Evolutionary conservation across 2,797 vertebrate species (phyloP).

Genomic region (Tenualosa thibaudeaui): DNA sequence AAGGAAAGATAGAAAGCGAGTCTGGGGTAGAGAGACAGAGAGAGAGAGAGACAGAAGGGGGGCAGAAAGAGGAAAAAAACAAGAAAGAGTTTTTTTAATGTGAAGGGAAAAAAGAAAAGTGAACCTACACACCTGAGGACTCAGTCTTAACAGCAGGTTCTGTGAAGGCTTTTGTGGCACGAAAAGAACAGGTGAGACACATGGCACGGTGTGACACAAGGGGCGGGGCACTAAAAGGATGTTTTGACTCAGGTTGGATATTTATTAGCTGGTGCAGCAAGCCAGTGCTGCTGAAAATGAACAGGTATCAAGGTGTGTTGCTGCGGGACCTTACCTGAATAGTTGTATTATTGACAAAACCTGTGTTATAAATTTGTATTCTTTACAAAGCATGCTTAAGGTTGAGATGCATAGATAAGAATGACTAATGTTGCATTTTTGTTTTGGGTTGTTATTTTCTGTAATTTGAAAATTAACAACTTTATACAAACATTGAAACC

Average conservation of each 20-base stretch:
- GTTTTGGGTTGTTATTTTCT: background rate
- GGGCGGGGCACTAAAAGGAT: conserved; percentile 45
- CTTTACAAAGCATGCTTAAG: background rate
- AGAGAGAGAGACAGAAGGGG: conserved; percentile 32
- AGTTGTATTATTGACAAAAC: background rate
- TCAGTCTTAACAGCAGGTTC: conserved; percentile 61
- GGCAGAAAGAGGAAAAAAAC: conserved; percentile 54
- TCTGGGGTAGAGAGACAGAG: conserved; percentile 50
- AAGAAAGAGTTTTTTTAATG: conserved; percentile 42
- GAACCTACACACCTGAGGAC: conserved; percentile 40
- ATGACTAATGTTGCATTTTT: background rate
- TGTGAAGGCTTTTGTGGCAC: conserved; percentile 62
- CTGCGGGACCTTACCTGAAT: background rate
- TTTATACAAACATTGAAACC: background rate
- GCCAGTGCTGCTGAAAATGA: background rate
- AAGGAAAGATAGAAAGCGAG: conserved; percentile 46
- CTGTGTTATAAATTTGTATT: conserved; percentile 26
- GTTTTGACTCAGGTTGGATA: conserved; percentile 33
- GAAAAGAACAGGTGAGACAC: conserved; percentile 75
- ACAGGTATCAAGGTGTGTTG: background rate
- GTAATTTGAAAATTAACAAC: background rate
- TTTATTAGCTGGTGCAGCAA: background rate
- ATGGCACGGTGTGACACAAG: conserved; percentile 26
- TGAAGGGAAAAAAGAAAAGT: conserved; percentile 32
- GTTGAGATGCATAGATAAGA: background rate